Evolutionary conservation across 2,113 vertebrate genomes (phyloP).

Genomic region (Dipodomys ordii): DNA sequence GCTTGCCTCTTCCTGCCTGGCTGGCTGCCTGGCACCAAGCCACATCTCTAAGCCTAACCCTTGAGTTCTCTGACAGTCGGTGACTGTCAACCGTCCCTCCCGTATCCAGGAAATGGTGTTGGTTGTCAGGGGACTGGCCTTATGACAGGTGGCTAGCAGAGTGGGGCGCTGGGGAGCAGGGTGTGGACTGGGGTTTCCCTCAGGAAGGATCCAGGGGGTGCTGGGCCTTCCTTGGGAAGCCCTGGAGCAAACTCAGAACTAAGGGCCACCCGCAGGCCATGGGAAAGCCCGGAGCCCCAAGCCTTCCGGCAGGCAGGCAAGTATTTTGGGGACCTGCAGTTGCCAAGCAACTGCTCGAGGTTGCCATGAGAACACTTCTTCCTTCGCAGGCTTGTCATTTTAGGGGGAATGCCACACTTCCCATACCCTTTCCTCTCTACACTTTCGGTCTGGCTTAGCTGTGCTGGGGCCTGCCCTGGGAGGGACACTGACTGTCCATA

Average conservation of each 20-base stretch:
- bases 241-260: not conserved
- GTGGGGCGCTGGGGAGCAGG: not conserved
- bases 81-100: slow-evolving; percentile 25
- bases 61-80: not conserved
- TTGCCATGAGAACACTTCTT: slow-evolving; percentile 72
- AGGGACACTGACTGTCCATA: not conserved
- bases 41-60: not conserved
- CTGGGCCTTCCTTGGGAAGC: not conserved
- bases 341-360: slow-evolving; percentile 64
- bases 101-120: slow-evolving; percentile 67
- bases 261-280: not conserved
- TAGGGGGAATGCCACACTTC: slow-evolving; percentile 46
- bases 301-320: not conserved
- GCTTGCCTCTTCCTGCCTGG: not conserved
- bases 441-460: not conserved
- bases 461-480: not conserved
- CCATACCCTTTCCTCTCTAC: not conserved
- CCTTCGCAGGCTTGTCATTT: slow-evolving; percentile 14
- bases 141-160: not conserved
- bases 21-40: not conserved
- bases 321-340: slow-evolving; percentile 73
- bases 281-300: slow-evolving; percentile 10
- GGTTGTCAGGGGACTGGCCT: slow-evolving; percentile 74
- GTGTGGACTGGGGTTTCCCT: slow-evolving; percentile 41
- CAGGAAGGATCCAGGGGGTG: not conserved